Evolutionary conservation across 1,140 invertebrate species (phyloP), one percentile per base, ranked within the genome.

Genomic region (Zaprionus gabonicus): DNA sequence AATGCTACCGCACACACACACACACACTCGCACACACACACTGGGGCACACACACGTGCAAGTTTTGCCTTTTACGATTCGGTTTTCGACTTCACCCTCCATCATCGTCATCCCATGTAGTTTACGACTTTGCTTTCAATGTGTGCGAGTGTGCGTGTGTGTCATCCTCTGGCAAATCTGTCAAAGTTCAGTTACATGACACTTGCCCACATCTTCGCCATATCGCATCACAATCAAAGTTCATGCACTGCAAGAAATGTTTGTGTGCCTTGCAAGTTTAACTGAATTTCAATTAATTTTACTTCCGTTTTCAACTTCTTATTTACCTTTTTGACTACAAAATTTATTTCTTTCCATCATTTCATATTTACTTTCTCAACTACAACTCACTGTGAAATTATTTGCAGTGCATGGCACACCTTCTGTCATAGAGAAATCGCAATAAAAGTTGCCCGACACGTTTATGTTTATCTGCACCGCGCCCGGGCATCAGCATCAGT

Each of bases 401-500:
- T 7, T 28, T 17, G 20, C 27, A 68, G 66, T 70, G 71, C 17
- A 56, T 9, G 0, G 17, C 55, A 66, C 56, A 76, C 73, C 73
- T 76, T 76, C 25, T 23, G 44, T 31, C 56, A 59, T 49, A 36
- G 44, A 58, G 76, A 67, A 80, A 71, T 76, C 72, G 81, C 67
- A 70, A 90, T 88, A 88, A 88, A 88, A 90, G 78, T 74, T 77
- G 51, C 64, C 28, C 56, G 76, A 75, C 78, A 88, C 84, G 81
- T 88, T 83, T 81, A 79, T 76, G 75, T 49, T 68, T 72, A 88
- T 84, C 78, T 74, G 41, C 36, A 46, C 38, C 46, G 49, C 65
- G 41, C 27, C 65, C 51, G 36, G 28, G 56, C 41, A 77, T 77
- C 73, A 71, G 56, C 68, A 71, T 76, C 73, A 64, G 44, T 27